Evolutionary conservation across 2,888 invertebrate genomes (phyloP), one percentile per base, ranked within the genome.

Genomic region (Cybosia mesomella): DNA sequence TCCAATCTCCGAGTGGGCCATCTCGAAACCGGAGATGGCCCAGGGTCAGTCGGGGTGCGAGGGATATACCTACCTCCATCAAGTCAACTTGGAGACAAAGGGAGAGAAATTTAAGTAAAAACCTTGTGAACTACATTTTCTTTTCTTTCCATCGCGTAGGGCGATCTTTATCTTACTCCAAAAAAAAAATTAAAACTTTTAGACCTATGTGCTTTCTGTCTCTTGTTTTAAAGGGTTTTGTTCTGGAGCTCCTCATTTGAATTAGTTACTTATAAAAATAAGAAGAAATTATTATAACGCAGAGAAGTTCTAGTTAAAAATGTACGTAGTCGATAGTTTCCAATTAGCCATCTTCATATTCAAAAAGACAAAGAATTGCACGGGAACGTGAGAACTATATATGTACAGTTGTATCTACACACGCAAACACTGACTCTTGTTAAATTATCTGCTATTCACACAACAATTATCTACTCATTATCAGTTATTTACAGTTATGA

Each of bases 361-460:
- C 54, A 71, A 75, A 54, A 53, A 70, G 60, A 73, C 49, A 62
- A 58, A 62, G 64, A 63, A 80, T 80, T 80, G 81, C 80, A 80
- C 80, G 68, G 73, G 71, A n/a, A 68, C 59, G 49, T 61, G 67
- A 62, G 39, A 49, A 54, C 64, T 71, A 65, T 62, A 75, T 75
- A 79, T 79, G 78, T 84, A 92, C 75, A 80, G 85, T 83, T 88
- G 84, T 93, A 93, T 93, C 93, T 94, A 94, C 93, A 93, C 94
- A 92, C 94, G 90, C 93, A 90, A 89, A 94, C 94, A 92, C 90
- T 86, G 90, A 92, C 84, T 86, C 85, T 89, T 86, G 88, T 83
- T 85, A 89, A 91, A 87, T 90, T 88, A 90, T 86, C 69, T 84
- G 86, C 92, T 94, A 94, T 94, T 88, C 94, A 94, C 94, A 93